These are phyloP conservation scores for Carettochelys insculpta DNA, from an alignment of 2,113 vertebrate genomes.

Conservation along the genomic window DNA sequence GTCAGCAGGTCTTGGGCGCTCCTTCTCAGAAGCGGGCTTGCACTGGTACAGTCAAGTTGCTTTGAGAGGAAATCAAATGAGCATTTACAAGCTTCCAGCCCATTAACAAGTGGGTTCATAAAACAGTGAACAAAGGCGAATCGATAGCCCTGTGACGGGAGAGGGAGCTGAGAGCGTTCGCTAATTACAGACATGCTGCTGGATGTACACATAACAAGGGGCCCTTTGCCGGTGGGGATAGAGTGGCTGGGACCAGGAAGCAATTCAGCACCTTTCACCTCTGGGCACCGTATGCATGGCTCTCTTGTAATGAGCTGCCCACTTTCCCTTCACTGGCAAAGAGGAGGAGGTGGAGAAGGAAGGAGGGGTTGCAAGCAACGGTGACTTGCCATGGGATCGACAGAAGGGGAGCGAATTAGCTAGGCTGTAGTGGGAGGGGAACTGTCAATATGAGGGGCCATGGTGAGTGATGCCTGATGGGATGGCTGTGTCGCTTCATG, in stretches of 20 bases:
- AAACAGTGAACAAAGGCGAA: slow-evolving; percentile 60
- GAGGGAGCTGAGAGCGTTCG: slow-evolving; percentile 37
- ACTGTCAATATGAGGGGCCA: slow-evolving; percentile 44
- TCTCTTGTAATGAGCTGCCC: slow-evolving; percentile 45
- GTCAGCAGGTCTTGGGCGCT: not conserved
- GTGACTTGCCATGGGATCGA: slow-evolving; percentile 65
- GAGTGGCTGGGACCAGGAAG: not conserved
- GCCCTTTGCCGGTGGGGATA: not conserved
- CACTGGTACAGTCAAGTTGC: not conserved
- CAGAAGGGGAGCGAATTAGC: slow-evolving; percentile 68
- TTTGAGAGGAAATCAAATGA: slow-evolving; percentile 59
- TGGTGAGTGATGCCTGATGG: slow-evolving; percentile 13
- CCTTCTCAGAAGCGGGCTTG: not conserved
- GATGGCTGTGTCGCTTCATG: slow-evolving; percentile 15
- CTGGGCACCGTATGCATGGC: not conserved
- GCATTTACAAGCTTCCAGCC: slow-evolving; percentile 59
- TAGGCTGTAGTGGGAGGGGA: slow-evolving; percentile 51
- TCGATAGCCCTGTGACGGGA: slow-evolving; percentile 61
- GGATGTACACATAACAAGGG: slow-evolving; percentile 13
- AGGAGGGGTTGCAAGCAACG: slow-evolving; percentile 51
- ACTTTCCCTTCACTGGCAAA: no score
- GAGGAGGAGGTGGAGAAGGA: not conserved
- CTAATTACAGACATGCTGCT: slow-evolving; percentile 33
- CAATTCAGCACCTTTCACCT: slow-evolving; percentile 52
- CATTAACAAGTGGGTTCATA: slow-evolving; percentile 61